Evolutionary conservation across 2,797 vertebrate species (phyloP), one percentile per base, ranked within the genome.

Genomic region (Sebastes goodei): DNA sequence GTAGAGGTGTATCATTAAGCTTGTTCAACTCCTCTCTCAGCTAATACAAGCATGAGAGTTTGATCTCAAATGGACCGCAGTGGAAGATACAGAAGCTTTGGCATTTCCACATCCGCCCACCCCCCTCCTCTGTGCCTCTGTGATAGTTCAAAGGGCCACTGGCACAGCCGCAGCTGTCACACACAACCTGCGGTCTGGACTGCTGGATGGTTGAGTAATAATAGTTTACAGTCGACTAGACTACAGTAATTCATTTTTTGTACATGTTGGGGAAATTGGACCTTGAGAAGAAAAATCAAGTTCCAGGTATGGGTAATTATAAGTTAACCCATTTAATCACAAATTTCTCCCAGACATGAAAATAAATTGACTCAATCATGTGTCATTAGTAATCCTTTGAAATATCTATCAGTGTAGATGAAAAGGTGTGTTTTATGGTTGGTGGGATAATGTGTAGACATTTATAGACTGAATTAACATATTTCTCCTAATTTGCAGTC

Each of bases 41-140:
- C 66, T 84, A 89, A 81, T 89, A 84, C 89, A 84, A 89, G 85
- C 83, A 62, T 81, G 69, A 82, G 80, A 83, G 83, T 79, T 91
- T 66, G 64, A 67, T 90, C 89, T 92, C 86, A 85, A 69, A 88
- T 87, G 87, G 76, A 81, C 84, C 68, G 5, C 73, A 61, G 70
- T 64, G 77, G 74, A 88, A 78, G 76, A 85, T 42, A 74, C 64
- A 78, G 82, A 84, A 83, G 82, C 84, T 84, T 38, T 84, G 85
- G 86, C 77, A 94, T 96, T 95, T 94, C 88, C 90, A 83, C 84
- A 74, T 73, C 84, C 78, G 49, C 64, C 74, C 27, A 80, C 74
- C 72, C 72, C 81, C 69, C 76, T 33, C 17, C 56, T 0, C n/a
- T 68, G 61, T 8, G 2, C 78, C 85, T 82, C 46, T 80, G 80